A percentile compares a stretch with the other conserved stretches of the same genome.
Conservation (phyloP, 2,113 vertebrate species). For the Pollimyrus isidori region DNA sequence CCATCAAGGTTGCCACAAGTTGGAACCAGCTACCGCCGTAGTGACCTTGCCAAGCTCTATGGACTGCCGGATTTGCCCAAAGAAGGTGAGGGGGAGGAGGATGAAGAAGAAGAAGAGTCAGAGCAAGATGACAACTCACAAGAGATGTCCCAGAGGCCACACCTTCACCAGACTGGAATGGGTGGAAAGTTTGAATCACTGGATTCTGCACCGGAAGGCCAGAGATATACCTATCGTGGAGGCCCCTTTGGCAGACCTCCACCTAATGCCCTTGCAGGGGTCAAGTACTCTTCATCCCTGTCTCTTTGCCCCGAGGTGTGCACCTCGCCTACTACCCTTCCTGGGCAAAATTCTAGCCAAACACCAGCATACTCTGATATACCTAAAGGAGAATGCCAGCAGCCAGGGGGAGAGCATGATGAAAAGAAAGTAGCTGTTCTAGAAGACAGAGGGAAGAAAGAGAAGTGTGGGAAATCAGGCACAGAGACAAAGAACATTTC, state of each 20-base stretch:
- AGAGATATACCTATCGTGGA: constrained; percentile 70
- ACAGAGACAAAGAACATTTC: constrained; percentile 18
- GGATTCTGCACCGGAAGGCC: constrained; percentile 64
- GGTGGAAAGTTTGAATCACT: constrained; percentile 68
- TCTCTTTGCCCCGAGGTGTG: constrained; percentile 50
- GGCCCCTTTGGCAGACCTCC: constrained; percentile 55
- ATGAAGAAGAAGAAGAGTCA: constrained; percentile 34
- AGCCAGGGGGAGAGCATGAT: constrained; percentile 20
- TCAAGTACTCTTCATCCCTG: constrained; percentile 60
- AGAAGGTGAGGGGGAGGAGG: constrained; percentile 21
- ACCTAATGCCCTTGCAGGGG: constrained; percentile 32
- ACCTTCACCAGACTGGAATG: constrained; percentile 52
- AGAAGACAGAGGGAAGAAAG: constrained; percentile 20
- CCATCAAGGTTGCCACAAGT: constrained; percentile 25
- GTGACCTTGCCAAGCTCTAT: constrained; percentile 28
- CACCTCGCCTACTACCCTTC: background rate
- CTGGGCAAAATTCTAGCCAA: constrained; percentile 4
- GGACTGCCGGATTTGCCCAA: constrained; percentile 28
- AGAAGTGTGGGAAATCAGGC: constrained; percentile 25
- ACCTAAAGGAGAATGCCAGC: background rate
- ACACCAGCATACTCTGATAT: constrained; percentile 16
- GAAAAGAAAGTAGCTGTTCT: background rate
- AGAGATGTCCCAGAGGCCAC: constrained; percentile 35
- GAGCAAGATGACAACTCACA: constrained; percentile 27
- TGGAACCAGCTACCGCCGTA: constrained; percentile 20